Base-by-base conservation (phyloP, 2,888 invertebrate species). In the Archips xylosteana region DNA sequence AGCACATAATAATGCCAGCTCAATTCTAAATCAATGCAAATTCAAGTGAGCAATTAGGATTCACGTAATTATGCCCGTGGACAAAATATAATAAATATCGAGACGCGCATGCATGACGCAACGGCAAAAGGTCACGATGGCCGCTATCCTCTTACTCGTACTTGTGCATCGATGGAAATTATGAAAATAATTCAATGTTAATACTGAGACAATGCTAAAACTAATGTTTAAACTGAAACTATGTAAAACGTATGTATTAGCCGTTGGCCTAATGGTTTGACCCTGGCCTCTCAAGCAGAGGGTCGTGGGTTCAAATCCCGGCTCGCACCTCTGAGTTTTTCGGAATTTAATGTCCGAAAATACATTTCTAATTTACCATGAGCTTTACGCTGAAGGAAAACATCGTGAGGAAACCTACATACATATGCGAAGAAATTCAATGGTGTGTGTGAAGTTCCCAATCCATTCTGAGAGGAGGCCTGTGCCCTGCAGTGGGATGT, bases 81-180 rank as follows among this genome's bases (percentile, higher is more conserved):
- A 73, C 68, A 73, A 64, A 57, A 63, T 73, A 59, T 66, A 65
- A 71, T 71, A 71, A 71, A 71, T 68, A 66, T n/a, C 23, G 47
- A 15, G 45, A 15, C 61, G 45, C 72, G 62, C 54, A 34, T 47
- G 67, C 61, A 47, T 73, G 73, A 73, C 63, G 73, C 73, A 73
- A 73, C 68, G 6, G 34, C 59, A 49, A 73, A 73, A 73, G 73
- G 73, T 73, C 73, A 42, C 59, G 36, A 23, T 59, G 68, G 49
- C 57, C 68, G 42, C 54, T 54, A 54, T 32, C 63, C 70, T 60
- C 64, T 64, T 61, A 62, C 70, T 60, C 64, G 59, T 61, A 62
- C 66, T 54, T 66, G 51, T 57, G 39, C 57, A 68, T 68, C 67
- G 62, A 59, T 64, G 73, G 61, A 69, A 73, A 65, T 65, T 51